phyloP scores from a whole-genome alignment of 2,113 vertebrate species.

The Motacilla tschutschensis region DNA sequence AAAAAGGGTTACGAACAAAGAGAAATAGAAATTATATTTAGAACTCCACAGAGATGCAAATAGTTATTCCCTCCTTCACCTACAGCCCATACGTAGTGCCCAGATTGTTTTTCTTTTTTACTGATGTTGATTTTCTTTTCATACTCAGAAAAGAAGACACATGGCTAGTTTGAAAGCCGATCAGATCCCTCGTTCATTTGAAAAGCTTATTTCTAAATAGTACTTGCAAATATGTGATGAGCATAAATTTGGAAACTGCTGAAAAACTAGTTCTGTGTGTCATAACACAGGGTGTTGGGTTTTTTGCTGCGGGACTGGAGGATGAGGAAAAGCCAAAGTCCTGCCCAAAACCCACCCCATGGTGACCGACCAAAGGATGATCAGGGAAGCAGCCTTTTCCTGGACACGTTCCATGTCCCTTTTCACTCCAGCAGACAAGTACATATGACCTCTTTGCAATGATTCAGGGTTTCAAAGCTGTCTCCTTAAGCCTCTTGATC shows the following conservation, averaged over 20 bases:
- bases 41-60: slow-evolving; percentile 32
- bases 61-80: slow-evolving; percentile 36
- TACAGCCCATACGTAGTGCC: not conserved
- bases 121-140: slow-evolving; percentile 49
- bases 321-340: slow-evolving; percentile 44
- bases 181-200: slow-evolving; percentile 67
- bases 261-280: slow-evolving; percentile 68
- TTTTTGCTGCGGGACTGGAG: slow-evolving; percentile 44
- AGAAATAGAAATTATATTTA: slow-evolving; percentile 45
- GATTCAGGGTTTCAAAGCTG: slow-evolving; percentile 66
- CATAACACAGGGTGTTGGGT: slow-evolving; percentile 67
- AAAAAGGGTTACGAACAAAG: slow-evolving; percentile 48
- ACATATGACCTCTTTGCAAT: slow-evolving; percentile 52
- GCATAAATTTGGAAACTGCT: slow-evolving; percentile 68
- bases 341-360: slow-evolving; percentile 46
- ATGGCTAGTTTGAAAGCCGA: slow-evolving; percentile 59
- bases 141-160: slow-evolving; percentile 40
- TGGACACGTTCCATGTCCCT: slow-evolving; percentile 38
- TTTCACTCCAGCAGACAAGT: slow-evolving; percentile 58
- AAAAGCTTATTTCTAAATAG: slow-evolving; percentile 73
- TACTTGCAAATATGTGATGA: slow-evolving; percentile 71
- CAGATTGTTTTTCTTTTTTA: slow-evolving; percentile 46
- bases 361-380: slow-evolving; percentile 34
- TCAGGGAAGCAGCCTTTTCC: slow-evolving; percentile 58
- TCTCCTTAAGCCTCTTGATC: slow-evolving; percentile 65